A percentile compares a stretch with the other conserved stretches of the same genome.
phyloP scores from a whole-genome alignment of 2,797 vertebrate genomes.

The Lithobates sylvaticus region DNA sequence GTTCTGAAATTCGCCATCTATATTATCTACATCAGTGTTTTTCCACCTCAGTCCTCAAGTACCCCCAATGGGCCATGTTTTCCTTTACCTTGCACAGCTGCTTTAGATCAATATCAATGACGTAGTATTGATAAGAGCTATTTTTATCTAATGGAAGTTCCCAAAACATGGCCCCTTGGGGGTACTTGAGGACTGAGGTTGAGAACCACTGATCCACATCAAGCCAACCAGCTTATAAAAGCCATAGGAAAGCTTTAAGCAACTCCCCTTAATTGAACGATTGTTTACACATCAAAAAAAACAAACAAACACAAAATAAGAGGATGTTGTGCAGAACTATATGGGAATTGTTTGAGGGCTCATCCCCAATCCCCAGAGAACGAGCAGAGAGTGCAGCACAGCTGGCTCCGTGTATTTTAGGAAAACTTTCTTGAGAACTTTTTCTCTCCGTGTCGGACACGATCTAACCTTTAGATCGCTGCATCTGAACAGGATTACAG shows the following conservation, averaged over 20 bases:
- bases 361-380: constrained; percentile 24
- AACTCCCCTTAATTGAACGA: background rate
- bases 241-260: background rate
- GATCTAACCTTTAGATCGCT: constrained; percentile 26
- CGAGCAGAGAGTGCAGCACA: constrained; percentile 8
- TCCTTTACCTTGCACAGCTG: too few species aligned
- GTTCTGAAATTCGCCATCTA: background rate
- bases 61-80: too few species aligned
- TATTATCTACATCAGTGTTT: background rate
- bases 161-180: too few species aligned
- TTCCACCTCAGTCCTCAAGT: too few species aligned
- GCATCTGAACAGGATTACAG: background rate
- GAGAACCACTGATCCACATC: background rate
- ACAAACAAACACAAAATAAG: constrained; percentile 5
- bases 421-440: constrained; percentile 51
- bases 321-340: constrained; percentile 37
- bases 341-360: constrained; percentile 33
- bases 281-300: constrained; percentile 9
- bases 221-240: background rate
- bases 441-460: constrained; percentile 9
- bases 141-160: too few species aligned
- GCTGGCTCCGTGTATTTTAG: constrained; percentile 47
- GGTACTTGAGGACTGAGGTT: too few species aligned
- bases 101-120: too few species aligned
- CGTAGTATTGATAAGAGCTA: too few species aligned